Percentiles rank a stretch among this genome's conserved stretches.
Conservation (phyloP, 2,888 invertebrate species). For the Amblyjoppa proteus region DNA sequence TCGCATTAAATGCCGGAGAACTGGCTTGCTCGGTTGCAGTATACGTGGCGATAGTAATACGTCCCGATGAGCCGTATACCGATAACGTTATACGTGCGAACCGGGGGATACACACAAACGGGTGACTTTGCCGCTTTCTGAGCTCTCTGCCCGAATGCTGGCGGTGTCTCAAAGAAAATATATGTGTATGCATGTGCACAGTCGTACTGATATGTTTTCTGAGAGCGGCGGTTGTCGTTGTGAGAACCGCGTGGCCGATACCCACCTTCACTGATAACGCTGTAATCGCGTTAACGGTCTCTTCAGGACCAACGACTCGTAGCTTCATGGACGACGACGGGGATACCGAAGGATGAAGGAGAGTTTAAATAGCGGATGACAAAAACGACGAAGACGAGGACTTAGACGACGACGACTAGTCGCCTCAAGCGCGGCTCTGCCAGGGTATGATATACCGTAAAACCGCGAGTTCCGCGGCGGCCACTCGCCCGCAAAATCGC, state of each 20-base stretch:
- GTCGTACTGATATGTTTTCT: not conserved
- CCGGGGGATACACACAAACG: not conserved
- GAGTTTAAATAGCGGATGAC: conserved; percentile 37
- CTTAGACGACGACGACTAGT: conserved; percentile 27
- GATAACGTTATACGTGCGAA: conserved; percentile 30
- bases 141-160: not conserved
- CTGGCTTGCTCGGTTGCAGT: conserved; percentile 1
- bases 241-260: conserved; percentile 30
- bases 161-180: conserved; percentile 2
- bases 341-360: conserved; percentile 22
- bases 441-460: conserved; percentile 5
- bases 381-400: conserved; percentile 20
- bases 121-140: conserved; percentile 24
- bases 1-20: conserved; percentile 64
- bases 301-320: conserved; percentile 44
- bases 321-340: conserved; percentile 32
- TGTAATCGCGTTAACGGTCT: conserved; percentile 55
- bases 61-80: not conserved
- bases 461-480: conserved; percentile 49
- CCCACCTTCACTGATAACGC: conserved; percentile 41
- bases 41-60: conserved; percentile 5
- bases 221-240: conserved; percentile 10
- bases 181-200: conserved; percentile 8
- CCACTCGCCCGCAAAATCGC: conserved; percentile 61
- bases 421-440: conserved; percentile 6